phyloP scores from a whole-genome alignment of 1,140 invertebrate genomes.

The Ceratina australensis region DNA sequence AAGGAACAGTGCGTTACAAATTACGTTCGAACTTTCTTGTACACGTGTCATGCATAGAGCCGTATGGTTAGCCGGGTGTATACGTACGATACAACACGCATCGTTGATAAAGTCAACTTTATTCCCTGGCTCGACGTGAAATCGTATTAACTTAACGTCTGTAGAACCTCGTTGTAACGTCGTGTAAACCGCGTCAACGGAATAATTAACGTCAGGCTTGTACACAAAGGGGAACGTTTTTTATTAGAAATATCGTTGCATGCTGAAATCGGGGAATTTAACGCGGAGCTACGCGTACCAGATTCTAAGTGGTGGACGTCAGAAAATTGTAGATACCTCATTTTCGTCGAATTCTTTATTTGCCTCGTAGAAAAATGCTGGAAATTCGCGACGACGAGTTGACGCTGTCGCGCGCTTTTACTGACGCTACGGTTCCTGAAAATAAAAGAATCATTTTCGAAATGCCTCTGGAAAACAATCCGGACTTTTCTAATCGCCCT shows the following conservation, averaged over 20 bases:
- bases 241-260: too few species aligned
- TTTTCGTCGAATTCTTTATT: conserved; percentile 31
- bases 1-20: too few species aligned
- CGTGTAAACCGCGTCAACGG: not conserved
- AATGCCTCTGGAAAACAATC: conserved; percentile 22
- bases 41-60: not conserved
- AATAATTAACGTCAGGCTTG: not conserved
- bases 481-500: conserved; percentile 31
- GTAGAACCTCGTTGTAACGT: not conserved
- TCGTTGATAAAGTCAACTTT: not conserved
- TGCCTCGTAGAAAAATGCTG: not conserved
- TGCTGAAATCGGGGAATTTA: too few species aligned
- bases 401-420: conserved; percentile 30
- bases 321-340: not conserved
- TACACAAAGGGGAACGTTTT: too few species aligned
- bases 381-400: conserved; percentile 26
- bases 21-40: not conserved
- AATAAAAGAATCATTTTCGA: not conserved
- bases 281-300: too few species aligned
- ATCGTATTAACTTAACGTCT: not conserved
- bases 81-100: too few species aligned
- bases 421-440: not conserved
- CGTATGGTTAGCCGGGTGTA: not conserved
- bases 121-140: not conserved
- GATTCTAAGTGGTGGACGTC: not conserved